Base-by-base conservation (phyloP, 2,888 invertebrate genomes). In the Caenorhabditis sp. region DNA sequence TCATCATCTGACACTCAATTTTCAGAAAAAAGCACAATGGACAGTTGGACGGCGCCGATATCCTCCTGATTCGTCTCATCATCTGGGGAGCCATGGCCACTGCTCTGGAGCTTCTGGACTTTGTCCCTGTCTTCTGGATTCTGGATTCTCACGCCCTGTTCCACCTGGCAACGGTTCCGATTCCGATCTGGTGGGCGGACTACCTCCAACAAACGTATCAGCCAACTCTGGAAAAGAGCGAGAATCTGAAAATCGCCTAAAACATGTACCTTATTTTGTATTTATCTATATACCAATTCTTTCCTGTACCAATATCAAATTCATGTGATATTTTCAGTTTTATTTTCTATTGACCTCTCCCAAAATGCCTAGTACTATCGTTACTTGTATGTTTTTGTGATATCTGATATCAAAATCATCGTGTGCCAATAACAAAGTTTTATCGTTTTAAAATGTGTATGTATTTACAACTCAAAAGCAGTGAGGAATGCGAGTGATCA, bases 61-160 rank as follows among this genome's bases (percentile, higher is more conserved):
- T 58, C 2, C 64, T 76, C 1, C 77, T 89, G 1, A 67, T 88
- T 13, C 51, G 68, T 13, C 44, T 85, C 8, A 22, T 89, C 15
- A 15, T 85, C 8, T 84, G 87, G 77, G 76, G 80, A 3, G 83
- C 87, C 32, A 64, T 83, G 4, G 65, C 82, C 11, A 70, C 83
- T 8, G 71, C 80, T 0, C 81, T 88, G 26, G 89, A 88, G 67
- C 35, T 89, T n/a, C 58, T 88, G 47, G 89, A 89, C 51, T 89
- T 89, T 56, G 28, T 80, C 13, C 89, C 89, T 9, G 55, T 89
- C n/a, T 83, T 84, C 44, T 88, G 88, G 87, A 74, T 81, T 9
- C 62, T 90, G 60, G 90, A 90, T 62, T 87, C 89, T 2, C 90
- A 89, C 65, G 80, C 89, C 1, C 74, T 89, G 2, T 89, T 89